These are phyloP conservation scores for Lasioglossum zephyrum DNA, from an alignment of 2,888 invertebrate species.

Conservation along the genomic window DNA sequence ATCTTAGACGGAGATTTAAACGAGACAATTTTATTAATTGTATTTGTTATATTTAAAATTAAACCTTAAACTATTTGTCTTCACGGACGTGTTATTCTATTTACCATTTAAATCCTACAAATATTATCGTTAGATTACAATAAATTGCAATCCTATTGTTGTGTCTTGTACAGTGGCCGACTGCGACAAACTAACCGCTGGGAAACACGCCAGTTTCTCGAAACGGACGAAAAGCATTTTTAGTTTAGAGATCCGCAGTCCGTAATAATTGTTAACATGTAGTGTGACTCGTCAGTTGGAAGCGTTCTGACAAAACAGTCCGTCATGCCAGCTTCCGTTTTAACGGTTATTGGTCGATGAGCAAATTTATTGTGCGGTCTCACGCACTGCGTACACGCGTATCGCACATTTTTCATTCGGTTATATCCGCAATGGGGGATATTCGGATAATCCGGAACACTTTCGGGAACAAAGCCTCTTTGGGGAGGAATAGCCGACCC, in stretches of 20 bases:
- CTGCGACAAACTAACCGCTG: no score
- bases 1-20: no score
- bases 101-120: no score
- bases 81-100: no score
- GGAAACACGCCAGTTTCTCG: no score
- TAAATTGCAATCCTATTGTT: no score
- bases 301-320: slow-evolving; percentile 63
- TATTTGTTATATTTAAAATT: no score
- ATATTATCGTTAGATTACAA: no score
- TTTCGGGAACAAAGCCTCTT: slow-evolving; percentile 27
- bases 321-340: slow-evolving; percentile 62
- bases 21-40: no score
- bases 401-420: slow-evolving; percentile 61
- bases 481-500: background rate
- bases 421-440: slow-evolving; percentile 30
- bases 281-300: background rate
- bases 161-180: no score
- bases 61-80: no score
- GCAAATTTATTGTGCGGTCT: slow-evolving; percentile 56
- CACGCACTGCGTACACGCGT: slow-evolving; percentile 31
- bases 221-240: background rate
- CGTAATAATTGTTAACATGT: background rate
- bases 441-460: slow-evolving; percentile 47
- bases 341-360: slow-evolving; percentile 38
- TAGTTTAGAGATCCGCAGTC: background rate